Conservation (phyloP, 2,888 invertebrate species). For the Hyppa rectilinea region DNA sequence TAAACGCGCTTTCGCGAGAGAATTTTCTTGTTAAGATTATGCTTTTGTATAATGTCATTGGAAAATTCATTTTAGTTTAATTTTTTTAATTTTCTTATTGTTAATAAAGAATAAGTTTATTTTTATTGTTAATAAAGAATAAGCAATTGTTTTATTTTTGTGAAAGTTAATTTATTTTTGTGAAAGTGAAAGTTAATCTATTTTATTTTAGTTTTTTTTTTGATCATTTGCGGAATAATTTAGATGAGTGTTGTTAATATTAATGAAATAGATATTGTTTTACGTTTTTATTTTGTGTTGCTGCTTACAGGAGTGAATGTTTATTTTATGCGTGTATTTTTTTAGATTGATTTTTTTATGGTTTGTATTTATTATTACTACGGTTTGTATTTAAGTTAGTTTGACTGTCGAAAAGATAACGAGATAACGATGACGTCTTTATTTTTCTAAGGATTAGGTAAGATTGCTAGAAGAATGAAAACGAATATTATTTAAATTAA, state of each 20-base stretch:
- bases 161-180: no score
- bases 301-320: neutral
- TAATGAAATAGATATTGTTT: no score
- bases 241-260: no score
- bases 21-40: slow-evolving; percentile 10
- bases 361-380: no score
- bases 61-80: neutral
- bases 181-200: no score
- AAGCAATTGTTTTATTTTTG: neutral
- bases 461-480: neutral
- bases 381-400: neutral
- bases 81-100: neutral
- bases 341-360: neutral
- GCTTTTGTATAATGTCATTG: neutral
- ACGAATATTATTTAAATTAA: no score
- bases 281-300: neutral
- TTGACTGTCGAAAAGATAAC: no score
- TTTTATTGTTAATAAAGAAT: neutral
- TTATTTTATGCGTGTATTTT: neutral
- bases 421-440: no score
- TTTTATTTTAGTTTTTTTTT: no score
- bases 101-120: neutral
- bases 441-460: neutral
- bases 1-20: neutral
- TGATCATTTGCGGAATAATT: no score